Evolutionary conservation across 1,140 invertebrate genomes (phyloP), one percentile per base, ranked within the genome.

Genomic region (Drosophila orosa): DNA sequence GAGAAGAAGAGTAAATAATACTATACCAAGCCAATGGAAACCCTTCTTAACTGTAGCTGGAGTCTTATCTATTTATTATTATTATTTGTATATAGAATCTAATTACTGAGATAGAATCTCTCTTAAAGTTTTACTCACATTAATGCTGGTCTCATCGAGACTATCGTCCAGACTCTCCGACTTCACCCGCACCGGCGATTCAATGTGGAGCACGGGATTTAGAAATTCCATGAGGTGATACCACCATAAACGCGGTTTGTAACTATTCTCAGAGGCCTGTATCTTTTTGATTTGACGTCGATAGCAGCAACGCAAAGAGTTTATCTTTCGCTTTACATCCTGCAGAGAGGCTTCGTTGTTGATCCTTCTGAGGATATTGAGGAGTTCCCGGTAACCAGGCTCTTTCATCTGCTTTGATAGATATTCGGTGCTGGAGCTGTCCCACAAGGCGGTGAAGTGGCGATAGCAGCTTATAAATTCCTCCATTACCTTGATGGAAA

Each of bases 401-500:
- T 71, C 66, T 33, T 86, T 86, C 2, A 77, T 89, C 13, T 72
- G 56, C 3, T 87, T 87, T n/a, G 79, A 87, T 12, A 83, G 29
- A 24, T 86, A 86, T 9, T 87, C 84, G 15, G 29, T 39, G 3
- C 62, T 66, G 3, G 17, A 56, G 57, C 47, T 86, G 37, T 86
- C 72, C 83, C 83, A 87, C n/a, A 86, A 45, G 5, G 84, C 66
- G 3, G 62, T 58, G 5, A 79, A 86, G 7, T 89, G 79, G 0
- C 56, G 75, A 67, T 86, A 86, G 25, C 83, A 86, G 67, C 83
- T 83, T 24, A 86, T 86, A 35, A 87, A 86, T 33, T 86, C 83
- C 54, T 80, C 72, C 79, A 86, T 80, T 0, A 86, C 50, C 50
- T 54, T 22, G 17, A 52, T 22, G 7, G 7, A 31, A 31, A 52